Evolutionary conservation across 2,113 vertebrate species (phyloP).

Genomic region (Anseranas semipalmata): DNA sequence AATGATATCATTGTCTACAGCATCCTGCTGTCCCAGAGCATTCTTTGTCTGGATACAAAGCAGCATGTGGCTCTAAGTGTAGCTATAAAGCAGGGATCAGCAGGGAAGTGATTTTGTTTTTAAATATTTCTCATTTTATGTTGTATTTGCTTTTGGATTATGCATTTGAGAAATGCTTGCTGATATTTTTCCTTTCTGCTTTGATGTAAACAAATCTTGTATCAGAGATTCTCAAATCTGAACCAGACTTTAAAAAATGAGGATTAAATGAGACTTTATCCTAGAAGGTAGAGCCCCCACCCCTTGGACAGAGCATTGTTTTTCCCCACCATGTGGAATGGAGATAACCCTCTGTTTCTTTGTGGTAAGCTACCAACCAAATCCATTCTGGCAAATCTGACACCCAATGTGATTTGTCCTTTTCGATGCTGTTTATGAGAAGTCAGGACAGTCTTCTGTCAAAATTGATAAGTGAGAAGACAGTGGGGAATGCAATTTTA

Average conservation of each 20-base stretch:
- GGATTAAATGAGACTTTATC: slow-evolving; percentile 8
- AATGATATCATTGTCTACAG: neutral
- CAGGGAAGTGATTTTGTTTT: neutral
- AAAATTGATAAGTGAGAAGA: slow-evolving; percentile 74
- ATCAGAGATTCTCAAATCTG: slow-evolving; percentile 8
- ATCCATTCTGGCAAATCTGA: slow-evolving; percentile 70
- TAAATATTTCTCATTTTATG: neutral
- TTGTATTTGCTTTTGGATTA: slow-evolving; percentile 23
- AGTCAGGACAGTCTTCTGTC: slow-evolving; percentile 73
- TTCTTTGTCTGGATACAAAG: slow-evolving; percentile 24
- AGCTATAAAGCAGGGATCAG: neutral
- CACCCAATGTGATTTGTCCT: slow-evolving; percentile 65
- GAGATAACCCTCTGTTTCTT: slow-evolving; percentile 63
- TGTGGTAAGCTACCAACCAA: slow-evolving; percentile 56
- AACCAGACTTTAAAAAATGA: neutral
- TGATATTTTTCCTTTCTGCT: slow-evolving; percentile 26
- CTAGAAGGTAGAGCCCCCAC: slow-evolving; percentile 3
- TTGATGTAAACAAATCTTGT: slow-evolving; percentile 44
- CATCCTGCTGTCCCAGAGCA: neutral
- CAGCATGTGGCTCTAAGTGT: neutral
- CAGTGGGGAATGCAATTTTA: slow-evolving; percentile 60
- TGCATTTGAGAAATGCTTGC: slow-evolving; percentile 11
- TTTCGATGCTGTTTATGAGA: slow-evolving; percentile 59
- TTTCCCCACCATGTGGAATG: slow-evolving; percentile 42
- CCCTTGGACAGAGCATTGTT: slow-evolving; percentile 24